Evolutionary conservation across 2,113 vertebrate species (phyloP).

Genomic region (Stegostoma tigrinum): DNA sequence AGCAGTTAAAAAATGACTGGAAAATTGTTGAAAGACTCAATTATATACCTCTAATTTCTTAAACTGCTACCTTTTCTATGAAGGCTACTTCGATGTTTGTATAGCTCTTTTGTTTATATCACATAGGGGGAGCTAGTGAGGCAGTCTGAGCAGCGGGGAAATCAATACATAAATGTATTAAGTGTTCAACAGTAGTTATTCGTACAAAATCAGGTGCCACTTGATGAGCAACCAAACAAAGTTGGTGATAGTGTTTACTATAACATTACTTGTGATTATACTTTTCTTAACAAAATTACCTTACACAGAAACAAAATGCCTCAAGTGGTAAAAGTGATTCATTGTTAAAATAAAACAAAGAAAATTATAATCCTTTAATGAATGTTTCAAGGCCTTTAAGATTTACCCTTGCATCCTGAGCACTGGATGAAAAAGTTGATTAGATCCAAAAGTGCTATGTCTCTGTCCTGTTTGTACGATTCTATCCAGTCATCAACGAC

Average conservation of each 20-base stretch:
- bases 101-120: neutral
- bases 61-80: neutral
- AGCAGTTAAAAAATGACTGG: neutral
- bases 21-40: neutral
- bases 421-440: slow-evolving; percentile 99
- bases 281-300: neutral
- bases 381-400: neutral
- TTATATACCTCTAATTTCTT: neutral
- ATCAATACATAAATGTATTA: neutral
- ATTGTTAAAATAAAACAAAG: neutral
- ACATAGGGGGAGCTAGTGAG: slow-evolving; percentile 21
- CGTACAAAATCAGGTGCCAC: neutral
- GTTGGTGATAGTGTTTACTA: neutral
- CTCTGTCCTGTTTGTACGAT: slow-evolving; percentile 97
- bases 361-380: neutral
- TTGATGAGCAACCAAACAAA: neutral
- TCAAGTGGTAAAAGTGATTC: neutral
- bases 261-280: neutral
- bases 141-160: neutral
- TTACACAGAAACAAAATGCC: neutral
- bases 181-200: neutral
- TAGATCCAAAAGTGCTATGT: slow-evolving; percentile 93
- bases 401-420: slow-evolving; percentile 93
- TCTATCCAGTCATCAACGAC: slow-evolving; percentile 99
- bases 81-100: neutral